phyloP scores from a whole-genome alignment of 1,140 invertebrate species.

The Apolygus lucorum region DNA sequence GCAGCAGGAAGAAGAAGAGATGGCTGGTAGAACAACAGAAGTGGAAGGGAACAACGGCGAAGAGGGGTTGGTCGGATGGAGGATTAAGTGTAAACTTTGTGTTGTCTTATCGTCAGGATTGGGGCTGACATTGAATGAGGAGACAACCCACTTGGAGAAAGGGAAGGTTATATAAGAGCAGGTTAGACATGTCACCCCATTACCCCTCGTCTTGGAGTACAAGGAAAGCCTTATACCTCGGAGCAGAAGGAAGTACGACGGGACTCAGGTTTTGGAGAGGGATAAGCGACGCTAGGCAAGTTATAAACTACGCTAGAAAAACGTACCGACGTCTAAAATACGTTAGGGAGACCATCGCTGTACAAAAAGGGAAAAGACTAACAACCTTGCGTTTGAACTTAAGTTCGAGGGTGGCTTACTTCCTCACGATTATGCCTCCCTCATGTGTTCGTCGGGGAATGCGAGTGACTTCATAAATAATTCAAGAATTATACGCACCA shows the following conservation, averaged over 20 bases:
- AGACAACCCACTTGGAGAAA: neutral
- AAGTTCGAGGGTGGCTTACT: neutral
- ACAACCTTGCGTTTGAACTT: neutral
- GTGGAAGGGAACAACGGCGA: neutral
- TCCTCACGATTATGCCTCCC: neutral
- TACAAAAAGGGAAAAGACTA: neutral
- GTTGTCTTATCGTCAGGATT: constrained; percentile 22
- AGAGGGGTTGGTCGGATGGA: neutral
- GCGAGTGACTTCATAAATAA: neutral
- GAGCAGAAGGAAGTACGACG: too few relatives aligned
- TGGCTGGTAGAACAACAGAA: neutral
- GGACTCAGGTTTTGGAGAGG: neutral
- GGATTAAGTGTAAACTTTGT: constrained; percentile 22
- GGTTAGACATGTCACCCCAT: neutral
- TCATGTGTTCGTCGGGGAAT: neutral
- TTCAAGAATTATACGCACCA: neutral
- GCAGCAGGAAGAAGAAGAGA: neutral
- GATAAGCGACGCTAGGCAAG: neutral
- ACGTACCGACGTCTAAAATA: neutral
- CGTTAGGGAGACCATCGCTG: neutral
- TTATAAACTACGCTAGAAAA: neutral
- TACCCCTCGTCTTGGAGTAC: neutral
- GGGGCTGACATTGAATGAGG: constrained; percentile 20
- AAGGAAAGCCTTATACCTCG: too few relatives aligned
- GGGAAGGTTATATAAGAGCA: constrained; percentile 3